phyloP scores from a whole-genome alignment of 1,140 invertebrate genomes.

The Drosophila bocki region DNA sequence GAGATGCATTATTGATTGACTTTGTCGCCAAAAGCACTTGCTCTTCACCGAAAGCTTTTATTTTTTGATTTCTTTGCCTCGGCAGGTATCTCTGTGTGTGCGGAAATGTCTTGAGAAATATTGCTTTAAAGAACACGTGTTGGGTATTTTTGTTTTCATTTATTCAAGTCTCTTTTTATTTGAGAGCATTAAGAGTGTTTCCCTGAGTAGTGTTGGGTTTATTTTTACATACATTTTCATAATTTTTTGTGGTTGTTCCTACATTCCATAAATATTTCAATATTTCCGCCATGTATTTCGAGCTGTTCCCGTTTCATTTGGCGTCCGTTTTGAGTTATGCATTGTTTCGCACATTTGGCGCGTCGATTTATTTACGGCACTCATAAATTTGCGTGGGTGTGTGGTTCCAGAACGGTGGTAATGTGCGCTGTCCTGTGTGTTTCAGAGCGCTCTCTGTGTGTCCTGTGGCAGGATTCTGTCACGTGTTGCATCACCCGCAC shows the following conservation, averaged over 20 bases:
- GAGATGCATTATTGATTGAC: conserved; percentile 60
- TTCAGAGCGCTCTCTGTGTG: conserved; percentile 24
- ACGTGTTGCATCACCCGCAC: conserved; percentile 70
- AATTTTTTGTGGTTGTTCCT: conserved; percentile 2
- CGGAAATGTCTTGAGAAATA: not conserved
- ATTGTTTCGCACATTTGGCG: conserved; percentile 81
- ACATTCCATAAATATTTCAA: conserved; percentile 43
- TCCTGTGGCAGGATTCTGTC: conserved; percentile 70
- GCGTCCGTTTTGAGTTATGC: conserved; percentile 67
- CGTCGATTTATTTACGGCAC: conserved; percentile 76
- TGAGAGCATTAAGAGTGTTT: not conserved
- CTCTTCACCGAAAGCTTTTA: conserved; percentile 9
- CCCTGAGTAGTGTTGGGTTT: no score
- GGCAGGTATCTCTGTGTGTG: not conserved
- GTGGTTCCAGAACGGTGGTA: conserved; percentile 20
- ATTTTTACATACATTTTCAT: not conserved
- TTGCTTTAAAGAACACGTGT: not conserved
- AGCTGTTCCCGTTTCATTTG: conserved; percentile 40
- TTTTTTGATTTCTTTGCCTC: conserved; percentile 1
- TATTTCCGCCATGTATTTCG: conserved; percentile 27
- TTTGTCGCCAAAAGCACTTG: conserved; percentile 27
- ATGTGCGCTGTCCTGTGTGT: conserved; percentile 22
- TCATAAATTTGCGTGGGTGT: conserved; percentile 62
- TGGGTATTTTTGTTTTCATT: not conserved
- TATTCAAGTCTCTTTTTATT: not conserved